Evolutionary conservation across 2,113 vertebrate species (phyloP).

Genomic region (Syrmaticus mikado): DNA sequence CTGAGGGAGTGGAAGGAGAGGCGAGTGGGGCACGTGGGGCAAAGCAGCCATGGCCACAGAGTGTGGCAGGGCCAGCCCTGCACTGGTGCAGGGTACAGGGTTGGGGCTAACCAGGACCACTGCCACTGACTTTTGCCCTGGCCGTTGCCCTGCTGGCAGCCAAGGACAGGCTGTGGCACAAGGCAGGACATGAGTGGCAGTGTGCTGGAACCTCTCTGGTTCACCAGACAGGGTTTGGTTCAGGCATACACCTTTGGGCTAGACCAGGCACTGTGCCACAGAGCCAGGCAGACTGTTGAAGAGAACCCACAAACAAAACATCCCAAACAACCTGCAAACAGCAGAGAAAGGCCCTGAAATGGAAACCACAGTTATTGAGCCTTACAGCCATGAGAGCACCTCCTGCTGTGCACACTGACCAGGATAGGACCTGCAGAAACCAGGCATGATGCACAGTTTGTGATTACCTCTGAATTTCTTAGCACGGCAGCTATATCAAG

Average conservation of each 20-base stretch:
- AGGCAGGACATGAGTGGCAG: background rate
- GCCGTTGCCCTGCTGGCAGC: rapidly evolving
- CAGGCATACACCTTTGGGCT: background rate
- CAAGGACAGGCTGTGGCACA: background rate
- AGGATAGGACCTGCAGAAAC: background rate
- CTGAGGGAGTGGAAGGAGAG: background rate
- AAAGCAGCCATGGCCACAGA: background rate
- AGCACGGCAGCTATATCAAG: background rate
- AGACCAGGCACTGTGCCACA: background rate
- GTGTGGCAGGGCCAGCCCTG: background rate
- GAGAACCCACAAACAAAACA: background rate
- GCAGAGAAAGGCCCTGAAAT: background rate
- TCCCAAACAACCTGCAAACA: rapidly evolving
- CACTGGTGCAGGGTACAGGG: background rate
- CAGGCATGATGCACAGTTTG: rapidly evolving
- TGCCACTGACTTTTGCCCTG: background rate
- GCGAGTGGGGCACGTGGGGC: too few relatives aligned
- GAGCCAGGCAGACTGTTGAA: rapidly evolving
- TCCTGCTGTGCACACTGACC: background rate
- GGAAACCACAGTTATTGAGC: background rate
- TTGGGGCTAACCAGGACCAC: rapidly evolving
- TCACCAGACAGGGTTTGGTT: background rate
- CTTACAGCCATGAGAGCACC: rapidly evolving
- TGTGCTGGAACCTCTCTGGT: rapidly evolving
- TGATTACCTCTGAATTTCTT: background rate